Conservation (phyloP, 2,797 vertebrate species). For the Loriculus beryllinus region DNA sequence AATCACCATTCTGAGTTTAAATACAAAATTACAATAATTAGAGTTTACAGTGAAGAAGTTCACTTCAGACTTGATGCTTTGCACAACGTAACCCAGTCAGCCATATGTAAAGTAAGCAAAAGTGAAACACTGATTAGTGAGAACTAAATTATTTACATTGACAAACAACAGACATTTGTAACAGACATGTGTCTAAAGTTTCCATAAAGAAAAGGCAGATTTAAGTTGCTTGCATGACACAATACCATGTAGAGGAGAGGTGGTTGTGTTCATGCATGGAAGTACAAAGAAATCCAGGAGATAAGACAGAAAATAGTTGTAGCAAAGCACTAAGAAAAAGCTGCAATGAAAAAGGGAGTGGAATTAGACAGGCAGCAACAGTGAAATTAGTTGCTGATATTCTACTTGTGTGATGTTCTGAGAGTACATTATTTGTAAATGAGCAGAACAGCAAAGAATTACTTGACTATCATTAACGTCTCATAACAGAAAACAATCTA, state of each 20-base stretch:
- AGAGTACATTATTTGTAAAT: not conserved
- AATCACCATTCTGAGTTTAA: not conserved
- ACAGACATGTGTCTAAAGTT: not conserved
- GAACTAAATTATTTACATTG: not conserved
- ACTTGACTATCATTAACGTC: not conserved
- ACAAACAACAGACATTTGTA: not conserved
- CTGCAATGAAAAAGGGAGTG: not conserved
- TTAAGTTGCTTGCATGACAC: not conserved
- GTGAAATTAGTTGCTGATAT: not conserved
- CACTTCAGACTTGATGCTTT: not conserved
- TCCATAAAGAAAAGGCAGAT: not conserved
- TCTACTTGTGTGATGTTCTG: not conserved
- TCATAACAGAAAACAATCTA: not conserved
- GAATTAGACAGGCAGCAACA: not conserved
- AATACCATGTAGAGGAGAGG: not conserved
- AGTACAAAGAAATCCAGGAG: not conserved
- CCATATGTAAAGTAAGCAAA: not conserved
- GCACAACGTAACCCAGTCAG: not conserved
- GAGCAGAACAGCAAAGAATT: not conserved
- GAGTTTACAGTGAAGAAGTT: not conserved
- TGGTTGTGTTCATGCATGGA: not conserved
- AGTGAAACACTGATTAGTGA: not conserved
- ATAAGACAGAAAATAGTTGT: not conserved
- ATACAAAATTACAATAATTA: not conserved
- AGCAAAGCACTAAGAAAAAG: not conserved